A percentile compares a stretch with the other conserved stretches of the same genome.
Evolutionary conservation across 2,888 invertebrate species (phyloP).

Genomic region (Agriopis leucophaearia): DNA sequence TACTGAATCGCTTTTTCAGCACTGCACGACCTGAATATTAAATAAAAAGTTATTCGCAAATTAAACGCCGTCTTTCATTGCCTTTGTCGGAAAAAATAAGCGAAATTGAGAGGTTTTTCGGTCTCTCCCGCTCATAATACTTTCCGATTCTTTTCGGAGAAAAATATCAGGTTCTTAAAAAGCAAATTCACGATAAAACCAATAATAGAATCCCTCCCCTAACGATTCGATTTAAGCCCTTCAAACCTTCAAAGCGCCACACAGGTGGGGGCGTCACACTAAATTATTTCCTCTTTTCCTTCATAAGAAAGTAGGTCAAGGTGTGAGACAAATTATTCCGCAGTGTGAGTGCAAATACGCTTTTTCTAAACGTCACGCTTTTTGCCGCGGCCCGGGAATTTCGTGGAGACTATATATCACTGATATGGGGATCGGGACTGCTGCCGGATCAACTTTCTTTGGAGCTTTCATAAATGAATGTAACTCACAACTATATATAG

Average conservation of each 20-base stretch:
- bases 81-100: constrained; percentile 3
- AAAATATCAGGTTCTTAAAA: constrained; percentile 25
- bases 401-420: constrained; percentile 24
- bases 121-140: constrained; percentile 38
- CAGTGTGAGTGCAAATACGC: constrained; percentile 66
- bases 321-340: constrained; percentile 71
- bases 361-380: constrained; percentile 61
- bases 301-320: constrained; percentile 66
- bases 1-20: constrained; percentile 17
- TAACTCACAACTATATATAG: background rate
- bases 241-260: constrained; percentile 43
- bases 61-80: constrained; percentile 3
- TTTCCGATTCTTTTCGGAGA: constrained; percentile 41
- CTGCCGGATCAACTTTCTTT: constrained; percentile 14
- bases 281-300: constrained; percentile 58
- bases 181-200: constrained; percentile 40
- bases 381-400: constrained; percentile 55
- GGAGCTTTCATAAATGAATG: background rate
- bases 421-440: constrained; percentile 23
- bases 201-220: constrained; percentile 56
- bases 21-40: constrained; percentile 25
- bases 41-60: constrained; percentile 24
- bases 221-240: constrained; percentile 45
- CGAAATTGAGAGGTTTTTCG: constrained; percentile 10
- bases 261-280: constrained; percentile 52